Base-by-base conservation (phyloP, 2,888 invertebrate species). In the Acronicta leporina region DNA sequence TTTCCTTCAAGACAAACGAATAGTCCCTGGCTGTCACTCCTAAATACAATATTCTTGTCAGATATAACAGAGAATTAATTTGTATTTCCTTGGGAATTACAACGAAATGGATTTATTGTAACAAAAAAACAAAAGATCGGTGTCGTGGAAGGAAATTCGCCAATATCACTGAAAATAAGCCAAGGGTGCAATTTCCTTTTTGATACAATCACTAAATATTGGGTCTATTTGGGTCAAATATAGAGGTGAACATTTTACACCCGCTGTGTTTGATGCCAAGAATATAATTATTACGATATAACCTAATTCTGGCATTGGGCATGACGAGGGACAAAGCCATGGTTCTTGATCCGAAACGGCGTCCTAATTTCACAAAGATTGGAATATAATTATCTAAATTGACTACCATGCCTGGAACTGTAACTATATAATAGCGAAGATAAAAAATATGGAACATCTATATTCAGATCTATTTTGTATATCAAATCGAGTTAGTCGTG, bases 181-280 rank as follows among this genome's bases (percentile, higher is more conserved):
- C 71, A 72, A 74, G 75, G 74, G 73, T 73, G 72, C 76, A 72
- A 78, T 83, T 77, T 81, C 79, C 80, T 73, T 70, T 74, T 60
- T 52, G 67, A 68, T 78, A 80, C 75, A 77, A 79, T 75, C 68
- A 63, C 71, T n/a, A n/a, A n/a, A n/a, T n/a, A n/a, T n/a, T n/a
- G n/a, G n/a, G n/a, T 61, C 54, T 52, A 73, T 75, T 75, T 67
- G 61, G 81, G 80, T 75, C 69, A 77, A 75, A 71, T 73, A 71
- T 76, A 67, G 71, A 57, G 52, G 61, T 57, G 63, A 63, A 67
- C 55, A 51, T 63, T 70, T 74, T 56, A 62, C 66, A 63, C 55
- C 62, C 67, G 43, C 53, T 50, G 46, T 59, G 61, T 74, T 60
- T 67, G 57, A 69, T 57, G 52, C 63, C 65, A 67, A 61, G 67